A percentile compares a stretch with the other conserved stretches of the same genome.
phyloP scores from a whole-genome alignment of 2,888 invertebrate species.

The Meiosimyza decipiens region DNA sequence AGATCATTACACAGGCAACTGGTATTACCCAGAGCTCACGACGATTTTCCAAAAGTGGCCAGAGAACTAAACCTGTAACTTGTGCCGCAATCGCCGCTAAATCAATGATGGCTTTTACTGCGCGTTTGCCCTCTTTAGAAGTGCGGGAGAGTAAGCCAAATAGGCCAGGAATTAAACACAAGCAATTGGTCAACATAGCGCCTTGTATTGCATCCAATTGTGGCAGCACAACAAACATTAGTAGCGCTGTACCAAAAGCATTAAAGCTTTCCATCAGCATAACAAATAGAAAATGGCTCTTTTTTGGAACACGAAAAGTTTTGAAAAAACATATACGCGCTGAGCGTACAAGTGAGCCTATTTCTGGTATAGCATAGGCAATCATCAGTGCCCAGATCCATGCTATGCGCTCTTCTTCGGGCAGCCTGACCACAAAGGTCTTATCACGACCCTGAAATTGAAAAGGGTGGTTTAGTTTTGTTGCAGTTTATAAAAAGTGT shows the following conservation, averaged over 20 bases:
- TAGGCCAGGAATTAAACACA: slow-evolving; percentile 86
- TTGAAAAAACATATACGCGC: slow-evolving; percentile 91
- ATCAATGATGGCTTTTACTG: slow-evolving; percentile 83
- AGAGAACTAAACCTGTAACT: slow-evolving; percentile 89
- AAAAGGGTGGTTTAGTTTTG: slow-evolving; percentile 6
- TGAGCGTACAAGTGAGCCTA: slow-evolving; percentile 86
- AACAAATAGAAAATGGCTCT: slow-evolving; percentile 69
- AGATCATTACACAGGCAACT: slow-evolving; percentile 84
- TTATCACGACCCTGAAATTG: slow-evolving; percentile 82
- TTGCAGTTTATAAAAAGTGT: neutral
- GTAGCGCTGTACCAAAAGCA: slow-evolving; percentile 85
- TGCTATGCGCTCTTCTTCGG: slow-evolving; percentile 86
- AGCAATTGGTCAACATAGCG: slow-evolving; percentile 94
- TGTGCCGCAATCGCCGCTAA: slow-evolving; percentile 88
- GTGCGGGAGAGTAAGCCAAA: slow-evolving; percentile 83
- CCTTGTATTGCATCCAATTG: slow-evolving; percentile 94
- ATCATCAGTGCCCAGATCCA: slow-evolving; percentile 94
- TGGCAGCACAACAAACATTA: slow-evolving; percentile 90
- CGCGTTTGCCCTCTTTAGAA: slow-evolving; percentile 82
- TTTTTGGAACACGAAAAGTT: slow-evolving; percentile 78
- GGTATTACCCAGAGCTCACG: slow-evolving; percentile 88
- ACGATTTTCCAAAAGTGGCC: slow-evolving; percentile 85
- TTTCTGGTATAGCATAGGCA: slow-evolving; percentile 88
- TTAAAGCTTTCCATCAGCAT: slow-evolving; percentile 89
- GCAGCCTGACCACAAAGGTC: slow-evolving; percentile 82